Conservation (phyloP, 2,113 vertebrate genomes). For the Illadopsis cleaveri region DNA sequence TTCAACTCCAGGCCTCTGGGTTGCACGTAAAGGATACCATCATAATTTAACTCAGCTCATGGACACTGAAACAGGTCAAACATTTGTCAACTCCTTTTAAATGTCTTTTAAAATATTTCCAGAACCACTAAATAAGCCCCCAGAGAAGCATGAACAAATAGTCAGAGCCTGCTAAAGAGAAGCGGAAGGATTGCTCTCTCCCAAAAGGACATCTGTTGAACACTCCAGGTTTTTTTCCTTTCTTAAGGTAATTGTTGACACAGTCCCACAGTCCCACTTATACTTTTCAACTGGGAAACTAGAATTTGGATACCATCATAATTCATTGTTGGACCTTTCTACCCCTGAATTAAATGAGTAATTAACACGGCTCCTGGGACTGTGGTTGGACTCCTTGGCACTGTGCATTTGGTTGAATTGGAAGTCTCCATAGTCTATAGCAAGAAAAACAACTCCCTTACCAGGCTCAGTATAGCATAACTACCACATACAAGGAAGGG, state of each 20-base stretch:
- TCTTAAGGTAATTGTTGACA: conserved; percentile 53
- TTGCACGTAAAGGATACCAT: not conserved
- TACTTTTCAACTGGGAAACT: conserved; percentile 30
- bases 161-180: conserved; percentile 24
- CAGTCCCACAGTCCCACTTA: conserved; percentile 34
- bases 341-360: not conserved
- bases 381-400: not conserved
- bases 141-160: conserved; percentile 48
- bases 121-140: conserved; percentile 49
- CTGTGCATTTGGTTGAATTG: not conserved
- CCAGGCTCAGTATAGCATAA: not conserved
- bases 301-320: conserved; percentile 8
- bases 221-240: not conserved
- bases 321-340: conserved; percentile 37
- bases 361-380: not conserved
- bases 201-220: conserved; percentile 65
- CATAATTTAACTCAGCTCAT: conserved; percentile 35
- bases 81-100: conserved; percentile 50
- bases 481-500: not conserved
- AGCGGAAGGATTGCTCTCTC: conserved; percentile 41
- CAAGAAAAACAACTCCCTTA: not conserved
- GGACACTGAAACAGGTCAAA: conserved; percentile 42
- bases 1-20: conserved; percentile 13
- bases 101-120: conserved; percentile 58
- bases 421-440: not conserved